Percentiles rank a stretch among this genome's conserved stretches.
Evolutionary conservation across 2,797 vertebrate genomes (phyloP).

Genomic region (Saxicola maurus): DNA sequence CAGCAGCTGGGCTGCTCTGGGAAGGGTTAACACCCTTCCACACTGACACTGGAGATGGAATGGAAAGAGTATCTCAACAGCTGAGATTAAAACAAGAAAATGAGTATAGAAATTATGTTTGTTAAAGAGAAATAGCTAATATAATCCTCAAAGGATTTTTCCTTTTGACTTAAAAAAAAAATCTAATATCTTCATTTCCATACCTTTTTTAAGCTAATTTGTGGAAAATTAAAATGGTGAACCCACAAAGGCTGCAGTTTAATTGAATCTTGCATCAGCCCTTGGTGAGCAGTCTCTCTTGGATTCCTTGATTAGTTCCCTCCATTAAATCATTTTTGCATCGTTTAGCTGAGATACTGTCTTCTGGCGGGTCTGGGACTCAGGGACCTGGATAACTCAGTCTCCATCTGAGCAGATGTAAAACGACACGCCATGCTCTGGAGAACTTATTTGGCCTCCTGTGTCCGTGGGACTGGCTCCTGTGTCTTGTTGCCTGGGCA

Average conservation of each 20-base stretch:
- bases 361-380: conserved; percentile 26
- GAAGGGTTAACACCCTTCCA: background rate
- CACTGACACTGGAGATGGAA: background rate
- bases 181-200: conserved; percentile 78
- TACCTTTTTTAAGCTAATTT: conserved; percentile 79
- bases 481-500: background rate
- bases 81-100: conserved; percentile 46
- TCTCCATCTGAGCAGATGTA: conserved; percentile 16
- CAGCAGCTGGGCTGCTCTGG: background rate
- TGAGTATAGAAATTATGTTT: conserved; percentile 50
- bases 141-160: conserved; percentile 76
- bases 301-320: conserved; percentile 71
- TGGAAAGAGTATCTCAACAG: conserved; percentile 16
- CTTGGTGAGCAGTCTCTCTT: conserved; percentile 58
- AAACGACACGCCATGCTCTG: background rate
- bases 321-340: conserved; percentile 61
- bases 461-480: fast-evolving
- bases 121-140: conserved; percentile 65
- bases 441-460: background rate
- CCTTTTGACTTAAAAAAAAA: conserved; percentile 67
- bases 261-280: conserved; percentile 74
- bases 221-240: conserved; percentile 80
- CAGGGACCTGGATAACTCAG: conserved; percentile 32
- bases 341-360: conserved; percentile 46
- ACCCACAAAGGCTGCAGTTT: conserved; percentile 71